A percentile compares a stretch with the other conserved stretches of the same genome.
Evolutionary conservation across 2,888 invertebrate genomes (phyloP).

Genomic region (Aleiodes leptofemur): DNA sequence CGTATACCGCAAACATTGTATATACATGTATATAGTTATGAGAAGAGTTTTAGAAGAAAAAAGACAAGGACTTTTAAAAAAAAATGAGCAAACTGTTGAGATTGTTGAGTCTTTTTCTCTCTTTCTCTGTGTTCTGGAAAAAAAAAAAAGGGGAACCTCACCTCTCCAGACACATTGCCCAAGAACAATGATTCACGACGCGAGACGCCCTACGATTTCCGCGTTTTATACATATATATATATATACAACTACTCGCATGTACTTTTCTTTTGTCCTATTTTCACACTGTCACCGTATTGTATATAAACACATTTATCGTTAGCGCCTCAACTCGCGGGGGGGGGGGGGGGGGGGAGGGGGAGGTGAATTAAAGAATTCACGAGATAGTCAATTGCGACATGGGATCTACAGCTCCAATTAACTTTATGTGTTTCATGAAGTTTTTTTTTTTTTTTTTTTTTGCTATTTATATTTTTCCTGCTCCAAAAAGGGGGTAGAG

Average conservation of each 20-base stretch:
- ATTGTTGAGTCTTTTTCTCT: constrained; percentile 34
- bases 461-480: not conserved
- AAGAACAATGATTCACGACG: constrained; percentile 65
- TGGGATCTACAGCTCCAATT: constrained; percentile 31
- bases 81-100: constrained; percentile 36
- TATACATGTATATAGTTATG: constrained; percentile 61
- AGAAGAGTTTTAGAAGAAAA: constrained; percentile 42
- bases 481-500: constrained; percentile 6
- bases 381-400: constrained; percentile 21
- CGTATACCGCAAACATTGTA: constrained; percentile 35
- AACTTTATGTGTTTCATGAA: not conserved
- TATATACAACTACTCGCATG: constrained; percentile 33
- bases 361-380: constrained; percentile 2
- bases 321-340: not conserved
- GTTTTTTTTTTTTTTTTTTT: not conserved
- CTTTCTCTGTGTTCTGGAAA: too few relatives aligned
- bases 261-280: constrained; percentile 47
- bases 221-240: constrained; percentile 43
- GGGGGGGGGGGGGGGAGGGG: too few relatives aligned
- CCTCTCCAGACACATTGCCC: constrained; percentile 53
- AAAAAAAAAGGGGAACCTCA: constrained; percentile 29
- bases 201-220: constrained; percentile 61
- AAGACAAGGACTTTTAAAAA: not conserved
- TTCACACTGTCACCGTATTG: constrained; percentile 28
- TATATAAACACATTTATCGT: constrained; percentile 20